Evolutionary conservation across 2,888 invertebrate species (phyloP).

Genomic region (Noctua comes): DNA sequence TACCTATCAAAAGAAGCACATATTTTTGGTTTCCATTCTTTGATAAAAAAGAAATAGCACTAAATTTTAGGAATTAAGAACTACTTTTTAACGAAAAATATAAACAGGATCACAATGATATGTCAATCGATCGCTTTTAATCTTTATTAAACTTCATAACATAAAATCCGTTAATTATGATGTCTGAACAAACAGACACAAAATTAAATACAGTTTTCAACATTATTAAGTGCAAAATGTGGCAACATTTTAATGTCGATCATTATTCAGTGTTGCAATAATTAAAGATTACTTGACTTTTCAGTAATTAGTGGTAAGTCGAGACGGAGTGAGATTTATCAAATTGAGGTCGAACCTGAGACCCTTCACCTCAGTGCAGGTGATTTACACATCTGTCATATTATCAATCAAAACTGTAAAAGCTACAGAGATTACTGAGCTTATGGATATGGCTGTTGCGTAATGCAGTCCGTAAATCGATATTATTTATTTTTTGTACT

Average conservation of each 20-base stretch:
- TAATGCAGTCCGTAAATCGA: background rate
- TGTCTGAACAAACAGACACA: constrained; percentile 55
- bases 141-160: constrained; percentile 4
- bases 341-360: constrained; percentile 64
- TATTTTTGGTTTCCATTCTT: background rate
- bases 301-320: constrained; percentile 65
- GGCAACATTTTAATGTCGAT: constrained; percentile 61
- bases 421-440: constrained; percentile 47
- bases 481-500: background rate
- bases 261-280: constrained; percentile 66
- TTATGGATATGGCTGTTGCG: constrained; percentile 4
- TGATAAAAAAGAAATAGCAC: background rate
- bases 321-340: constrained; percentile 61
- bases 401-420: constrained; percentile 63
- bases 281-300: constrained; percentile 67
- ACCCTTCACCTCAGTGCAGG: constrained; percentile 65
- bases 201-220: constrained; percentile 55
- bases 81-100: background rate
- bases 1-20: background rate
- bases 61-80: background rate
- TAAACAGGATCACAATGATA: constrained; percentile 14
- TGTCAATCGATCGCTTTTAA: background rate
- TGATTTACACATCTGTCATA: constrained; percentile 61
- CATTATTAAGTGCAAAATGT: constrained; percentile 67
- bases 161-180: constrained; percentile 49